Evolutionary conservation across 2,113 vertebrate species (phyloP).

Genomic region (Dolichotis patagonum): DNA sequence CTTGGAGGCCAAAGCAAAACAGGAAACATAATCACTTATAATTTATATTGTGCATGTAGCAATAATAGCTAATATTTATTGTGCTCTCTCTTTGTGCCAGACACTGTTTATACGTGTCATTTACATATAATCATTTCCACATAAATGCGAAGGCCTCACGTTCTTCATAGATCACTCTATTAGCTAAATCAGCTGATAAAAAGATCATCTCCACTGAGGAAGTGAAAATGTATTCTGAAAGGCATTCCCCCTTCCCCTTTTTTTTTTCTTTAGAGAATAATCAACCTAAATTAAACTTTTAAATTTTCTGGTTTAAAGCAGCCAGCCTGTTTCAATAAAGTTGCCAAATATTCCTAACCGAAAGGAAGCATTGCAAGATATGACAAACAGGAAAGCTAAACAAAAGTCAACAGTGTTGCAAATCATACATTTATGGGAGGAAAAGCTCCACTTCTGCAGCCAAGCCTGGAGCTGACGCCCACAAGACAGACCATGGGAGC

Average conservation of each 20-base stretch:
- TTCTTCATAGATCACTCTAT: constrained; percentile 60
- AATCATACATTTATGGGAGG: constrained; percentile 81
- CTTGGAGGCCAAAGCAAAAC: constrained; percentile 52
- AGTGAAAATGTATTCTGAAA: constrained; percentile 74
- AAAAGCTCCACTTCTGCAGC: constrained; percentile 68
- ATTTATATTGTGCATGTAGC: constrained; percentile 26
- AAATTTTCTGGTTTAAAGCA: constrained; percentile 82
- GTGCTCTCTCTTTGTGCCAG: constrained; percentile 17
- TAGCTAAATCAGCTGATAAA: constrained; percentile 68
- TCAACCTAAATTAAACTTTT: constrained; percentile 83
- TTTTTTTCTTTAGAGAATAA: constrained; percentile 77
- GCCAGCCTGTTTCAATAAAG: constrained; percentile 81
- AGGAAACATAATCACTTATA: constrained; percentile 30
- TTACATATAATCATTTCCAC: not conserved
- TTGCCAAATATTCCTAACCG: constrained; percentile 82
- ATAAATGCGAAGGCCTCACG: constrained; percentile 6
- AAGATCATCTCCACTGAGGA: constrained; percentile 60
- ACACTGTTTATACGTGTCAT: constrained; percentile 8
- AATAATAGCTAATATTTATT: constrained; percentile 56
- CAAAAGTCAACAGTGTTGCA: constrained; percentile 83
- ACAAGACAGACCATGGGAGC: constrained; percentile 39
- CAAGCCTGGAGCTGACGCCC: constrained; percentile 72
- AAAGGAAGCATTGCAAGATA: constrained; percentile 80
- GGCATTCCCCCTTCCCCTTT: not conserved
- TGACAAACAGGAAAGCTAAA: constrained; percentile 83